Base-by-base conservation (phyloP, 2,888 invertebrate genomes). In the Oscheius sp. region DNA sequence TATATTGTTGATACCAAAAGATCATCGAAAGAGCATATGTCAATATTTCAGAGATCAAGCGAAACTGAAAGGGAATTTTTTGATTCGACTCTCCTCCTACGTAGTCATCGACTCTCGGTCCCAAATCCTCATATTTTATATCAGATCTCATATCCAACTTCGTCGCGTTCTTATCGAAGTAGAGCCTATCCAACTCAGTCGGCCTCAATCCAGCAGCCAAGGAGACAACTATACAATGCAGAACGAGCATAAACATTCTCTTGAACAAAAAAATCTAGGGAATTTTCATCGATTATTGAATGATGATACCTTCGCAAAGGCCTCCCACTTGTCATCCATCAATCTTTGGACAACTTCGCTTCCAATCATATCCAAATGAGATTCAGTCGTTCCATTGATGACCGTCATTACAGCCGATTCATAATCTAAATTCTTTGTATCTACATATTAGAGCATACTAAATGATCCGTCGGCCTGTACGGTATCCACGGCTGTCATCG, bases 241-340 rank as follows among this genome's bases (percentile, higher is more conserved):
- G 90, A 84, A 92, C 90, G 54, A 95, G 90, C 79, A 96, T 92
- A 38, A 93, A 89, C 30, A 97, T 90, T 41, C 95, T 91, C 88
- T 95, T 94, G 71, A 95, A 89, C 87, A 97, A 94, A 88, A 95
- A 94, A 83, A 92, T 92, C 93, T 94, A 89, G 51, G 87, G 82
- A 50, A 70, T 51, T 38, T 17, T 14, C 44, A n/a, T 36, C 36
- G 14, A 9, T 36, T 36, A 8, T 36, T 36, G 12, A 9, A n/a
- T 9, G 44, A 17, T 12, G 6, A 85, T 89, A 94, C 94, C 88
- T 93, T 91, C 28, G 95, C 98, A 89, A 95, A 98, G 0, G 95
- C 95, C 88, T 96, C 96, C 98, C 98, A 98, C 87, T 98, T 98
- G 88, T 98, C 97, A 87, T 95, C 95, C 24, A 98, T 90, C 59